These are phyloP conservation scores for Umimayanthus chanpuru DNA, from an alignment of 92 coral and sea anemone species.

Conservation along the genomic window DNA sequence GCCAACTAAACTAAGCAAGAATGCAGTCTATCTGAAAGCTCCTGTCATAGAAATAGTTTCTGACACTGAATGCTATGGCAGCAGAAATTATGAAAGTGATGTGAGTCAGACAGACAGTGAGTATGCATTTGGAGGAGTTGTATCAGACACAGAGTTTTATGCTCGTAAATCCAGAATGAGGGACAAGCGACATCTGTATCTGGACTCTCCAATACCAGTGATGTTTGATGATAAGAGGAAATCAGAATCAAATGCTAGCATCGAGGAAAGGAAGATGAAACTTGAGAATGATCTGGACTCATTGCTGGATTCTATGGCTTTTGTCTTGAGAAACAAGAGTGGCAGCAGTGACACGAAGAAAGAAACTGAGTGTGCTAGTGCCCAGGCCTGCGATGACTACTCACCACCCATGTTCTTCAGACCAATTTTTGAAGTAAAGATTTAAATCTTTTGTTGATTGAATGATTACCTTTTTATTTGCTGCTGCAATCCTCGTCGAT, in stretches of 20 bases:
- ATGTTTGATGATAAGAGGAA: slow-evolving; percentile 61
- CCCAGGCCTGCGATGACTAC: slow-evolving; percentile 20
- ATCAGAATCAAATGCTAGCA: slow-evolving; percentile 64
- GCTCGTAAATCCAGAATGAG: slow-evolving; percentile 60
- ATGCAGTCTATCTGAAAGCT: slow-evolving; percentile 55
- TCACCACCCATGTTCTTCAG: slow-evolving; percentile 75
- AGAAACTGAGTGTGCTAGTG: slow-evolving; percentile 8
- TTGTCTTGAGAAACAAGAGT: slow-evolving; percentile 66
- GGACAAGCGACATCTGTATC: slow-evolving; percentile 65
- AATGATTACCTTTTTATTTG: neutral
- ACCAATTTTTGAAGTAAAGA: slow-evolving; percentile 96
- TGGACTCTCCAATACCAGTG: slow-evolving; percentile 80
- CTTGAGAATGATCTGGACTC: slow-evolving; percentile 89
- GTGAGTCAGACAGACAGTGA: slow-evolving; percentile 76
- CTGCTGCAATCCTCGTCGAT: neutral
- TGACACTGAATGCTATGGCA: slow-evolving; percentile 75
- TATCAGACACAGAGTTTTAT: slow-evolving; percentile 82
- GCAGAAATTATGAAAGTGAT: slow-evolving; percentile 71
- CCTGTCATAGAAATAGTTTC: slow-evolving; percentile 76
- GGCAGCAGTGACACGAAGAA: slow-evolving; percentile 27
- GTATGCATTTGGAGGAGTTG: slow-evolving; percentile 62
- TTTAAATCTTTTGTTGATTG: slow-evolving; percentile 44
- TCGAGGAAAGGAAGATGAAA: slow-evolving; percentile 81
- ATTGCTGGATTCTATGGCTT: slow-evolving; percentile 88
- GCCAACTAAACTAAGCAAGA: slow-evolving; percentile 29